phyloP scores from a whole-genome alignment of 1,140 invertebrate species.

The Helicoverpa armigera region DNA sequence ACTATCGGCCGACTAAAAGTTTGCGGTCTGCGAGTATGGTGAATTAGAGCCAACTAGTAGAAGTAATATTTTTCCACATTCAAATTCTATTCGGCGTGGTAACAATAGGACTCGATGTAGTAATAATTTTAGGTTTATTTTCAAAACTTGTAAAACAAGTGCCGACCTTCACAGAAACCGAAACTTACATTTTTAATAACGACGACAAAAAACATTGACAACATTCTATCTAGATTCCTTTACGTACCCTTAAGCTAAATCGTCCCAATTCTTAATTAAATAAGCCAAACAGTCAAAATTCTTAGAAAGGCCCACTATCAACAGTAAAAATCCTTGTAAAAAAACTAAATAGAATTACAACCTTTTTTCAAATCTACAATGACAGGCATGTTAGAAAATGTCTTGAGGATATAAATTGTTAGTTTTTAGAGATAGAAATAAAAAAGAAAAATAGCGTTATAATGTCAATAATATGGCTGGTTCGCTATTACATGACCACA shows the following conservation, averaged over 20 bases:
- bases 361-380: no score
- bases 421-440: not conserved
- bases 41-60: no score
- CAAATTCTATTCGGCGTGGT: no score
- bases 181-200: no score
- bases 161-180: no score
- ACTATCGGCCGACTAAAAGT: no score
- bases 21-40: no score
- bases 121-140: no score
- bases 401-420: not conserved
- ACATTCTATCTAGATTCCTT: not conserved
- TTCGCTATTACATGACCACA: not conserved
- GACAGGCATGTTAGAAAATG: not conserved
- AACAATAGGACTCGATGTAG: no score
- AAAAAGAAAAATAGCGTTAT: not conserved
- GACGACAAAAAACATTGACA: no score
- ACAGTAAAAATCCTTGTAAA: not conserved
- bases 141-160: no score
- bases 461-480: slow-evolving; percentile 4
- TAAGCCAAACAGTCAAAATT: not conserved
- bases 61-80: no score
- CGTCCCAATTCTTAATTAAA: not conserved
- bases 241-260: not conserved
- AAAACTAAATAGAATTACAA: not conserved
- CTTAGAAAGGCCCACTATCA: not conserved